phyloP scores from a whole-genome alignment of 1,140 invertebrate species.

The Lutraria rhynchaena region DNA sequence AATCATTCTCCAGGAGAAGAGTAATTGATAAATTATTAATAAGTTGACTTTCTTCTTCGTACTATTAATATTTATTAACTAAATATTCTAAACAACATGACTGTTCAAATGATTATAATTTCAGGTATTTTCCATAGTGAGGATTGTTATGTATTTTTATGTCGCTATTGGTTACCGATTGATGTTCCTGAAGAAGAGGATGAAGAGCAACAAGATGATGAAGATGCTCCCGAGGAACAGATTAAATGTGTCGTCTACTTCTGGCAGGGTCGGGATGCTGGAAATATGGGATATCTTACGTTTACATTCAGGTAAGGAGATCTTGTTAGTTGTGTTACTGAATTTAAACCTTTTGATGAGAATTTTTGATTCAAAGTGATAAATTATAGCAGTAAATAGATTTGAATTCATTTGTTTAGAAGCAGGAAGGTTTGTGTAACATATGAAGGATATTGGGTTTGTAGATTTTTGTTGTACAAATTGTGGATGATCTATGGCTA shows the following conservation, averaged over 20 bases:
- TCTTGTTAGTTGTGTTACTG: neutral
- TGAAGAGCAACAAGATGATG: constrained; percentile 84
- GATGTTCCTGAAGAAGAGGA: constrained; percentile 84
- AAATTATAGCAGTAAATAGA: neutral
- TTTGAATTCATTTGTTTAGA: no score
- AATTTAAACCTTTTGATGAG: neutral
- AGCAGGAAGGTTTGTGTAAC: no score
- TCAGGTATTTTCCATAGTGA: constrained; percentile 93
- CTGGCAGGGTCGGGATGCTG: constrained; percentile 98
- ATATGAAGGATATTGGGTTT: no score
- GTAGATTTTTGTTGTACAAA: no score
- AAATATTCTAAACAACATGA: no score
- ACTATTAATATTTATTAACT: no score
- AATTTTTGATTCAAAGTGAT: neutral
- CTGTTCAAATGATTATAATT: no score
- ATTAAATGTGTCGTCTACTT: constrained; percentile 99
- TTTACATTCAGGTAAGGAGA: constrained; percentile 94
- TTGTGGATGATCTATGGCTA: no score
- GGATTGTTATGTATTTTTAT: constrained; percentile 99
- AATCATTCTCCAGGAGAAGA: no score
- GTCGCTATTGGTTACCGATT: constrained; percentile 93
- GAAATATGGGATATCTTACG: constrained; percentile 99
- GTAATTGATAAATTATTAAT: no score
- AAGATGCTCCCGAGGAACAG: constrained; percentile 88
- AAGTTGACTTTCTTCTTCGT: no score